Conservation (phyloP, 2,888 invertebrate species). For the Xestia rhomboidea region DNA sequence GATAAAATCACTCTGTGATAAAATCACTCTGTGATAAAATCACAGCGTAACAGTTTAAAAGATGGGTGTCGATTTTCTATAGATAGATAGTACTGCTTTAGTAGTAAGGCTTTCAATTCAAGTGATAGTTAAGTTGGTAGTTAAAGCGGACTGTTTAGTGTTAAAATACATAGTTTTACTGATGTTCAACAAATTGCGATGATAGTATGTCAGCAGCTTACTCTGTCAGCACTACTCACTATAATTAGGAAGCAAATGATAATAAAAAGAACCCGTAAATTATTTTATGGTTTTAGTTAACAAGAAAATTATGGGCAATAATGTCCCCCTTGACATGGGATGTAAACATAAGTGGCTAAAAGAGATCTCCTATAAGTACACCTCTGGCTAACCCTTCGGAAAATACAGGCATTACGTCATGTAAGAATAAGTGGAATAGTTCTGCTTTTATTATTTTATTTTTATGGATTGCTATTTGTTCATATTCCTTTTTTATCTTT, state of each 20-base stretch:
- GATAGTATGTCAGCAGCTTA: not conserved
- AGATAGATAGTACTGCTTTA: not conserved
- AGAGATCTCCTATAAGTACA: not conserved
- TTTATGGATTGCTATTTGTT: too few species aligned
- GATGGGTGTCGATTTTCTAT: not conserved
- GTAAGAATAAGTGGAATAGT: not conserved
- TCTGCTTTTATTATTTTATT: too few species aligned
- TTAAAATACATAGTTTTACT: not conserved
- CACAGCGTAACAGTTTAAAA: not conserved
- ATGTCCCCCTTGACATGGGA: not conserved
- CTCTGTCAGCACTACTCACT: not conserved
- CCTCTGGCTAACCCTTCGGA: not conserved
- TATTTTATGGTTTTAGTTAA: not conserved
- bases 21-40: not conserved
- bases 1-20: not conserved
- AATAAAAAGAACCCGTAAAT: not conserved
- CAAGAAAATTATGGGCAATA: not conserved
- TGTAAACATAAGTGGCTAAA: not conserved
- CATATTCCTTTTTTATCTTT: too few species aligned
- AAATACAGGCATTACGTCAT: not conserved
- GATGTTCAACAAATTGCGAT: not conserved
- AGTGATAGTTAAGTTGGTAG: not conserved
- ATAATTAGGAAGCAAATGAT: constrained; percentile 14
- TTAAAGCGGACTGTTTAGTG: constrained; percentile 10
- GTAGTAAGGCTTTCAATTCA: not conserved